Evolutionary conservation across 2,888 invertebrate genomes (phyloP).

Genomic region (Nymphalis urticae): DNA sequence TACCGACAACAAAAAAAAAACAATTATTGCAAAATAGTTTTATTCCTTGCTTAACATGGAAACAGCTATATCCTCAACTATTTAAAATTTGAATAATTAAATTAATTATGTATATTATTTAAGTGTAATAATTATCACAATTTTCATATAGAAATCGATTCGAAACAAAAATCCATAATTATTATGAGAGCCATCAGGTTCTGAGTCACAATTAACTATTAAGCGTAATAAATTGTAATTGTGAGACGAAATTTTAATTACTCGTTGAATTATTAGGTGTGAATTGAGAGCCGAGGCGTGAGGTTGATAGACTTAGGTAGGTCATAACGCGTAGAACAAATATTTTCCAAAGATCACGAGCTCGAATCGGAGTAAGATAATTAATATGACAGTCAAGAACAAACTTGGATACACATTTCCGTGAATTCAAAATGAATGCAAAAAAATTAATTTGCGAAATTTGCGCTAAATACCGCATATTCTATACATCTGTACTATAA

Average conservation of each 20-base stretch:
- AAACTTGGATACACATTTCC: no score
- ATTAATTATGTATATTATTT: neutral
- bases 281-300: constrained; percentile 59
- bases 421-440: no score
- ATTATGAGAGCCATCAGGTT: neutral
- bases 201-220: constrained; percentile 25
- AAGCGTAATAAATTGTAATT: constrained; percentile 24
- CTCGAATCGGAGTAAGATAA: neutral
- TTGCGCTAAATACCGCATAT: no score
- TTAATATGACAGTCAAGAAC: neutral
- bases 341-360: neutral
- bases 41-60: neutral
- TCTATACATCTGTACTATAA: no score
- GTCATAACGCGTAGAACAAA: constrained; percentile 54
- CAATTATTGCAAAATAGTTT: no score
- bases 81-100: neutral
- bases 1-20: no score
- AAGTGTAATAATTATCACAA: constrained; percentile 1
- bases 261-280: constrained; percentile 74
- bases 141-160: constrained; percentile 1
- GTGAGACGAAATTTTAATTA: constrained; percentile 56
- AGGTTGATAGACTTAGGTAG: constrained; percentile 68
- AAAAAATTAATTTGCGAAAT: no score
- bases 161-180: neutral
- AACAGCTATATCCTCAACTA: neutral